A percentile compares a stretch with the other conserved stretches of the same genome.
phyloP scores from a whole-genome alignment of 53 echinoderm and acorn worm species.

The Temnopleurus reevesii region DNA sequence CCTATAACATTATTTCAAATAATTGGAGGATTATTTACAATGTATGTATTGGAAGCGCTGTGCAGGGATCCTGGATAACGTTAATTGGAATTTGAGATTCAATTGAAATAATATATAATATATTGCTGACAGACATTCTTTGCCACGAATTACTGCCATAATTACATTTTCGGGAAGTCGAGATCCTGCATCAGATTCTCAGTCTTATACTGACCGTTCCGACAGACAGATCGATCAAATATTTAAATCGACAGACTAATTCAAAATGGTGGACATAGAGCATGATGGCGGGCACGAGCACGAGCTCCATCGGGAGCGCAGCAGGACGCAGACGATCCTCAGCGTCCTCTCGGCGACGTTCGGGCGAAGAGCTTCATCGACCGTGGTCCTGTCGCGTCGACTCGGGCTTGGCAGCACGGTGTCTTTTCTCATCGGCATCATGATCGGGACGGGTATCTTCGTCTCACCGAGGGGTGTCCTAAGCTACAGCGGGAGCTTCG shows the following conservation, averaged over 20 bases:
- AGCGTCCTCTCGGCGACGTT: background rate
- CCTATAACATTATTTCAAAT: too few relatives aligned
- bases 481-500: constrained; percentile 9
- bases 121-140: too few relatives aligned
- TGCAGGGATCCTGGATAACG: too few relatives aligned
- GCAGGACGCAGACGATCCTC: background rate
- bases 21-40: too few relatives aligned
- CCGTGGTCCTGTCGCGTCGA: background rate
- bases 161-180: too few relatives aligned
- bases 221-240: too few relatives aligned
- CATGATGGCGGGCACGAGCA: background rate
- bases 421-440: constrained; percentile 27
- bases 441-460: constrained; percentile 54
- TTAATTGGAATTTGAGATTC: too few relatives aligned
- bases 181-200: too few relatives aligned
- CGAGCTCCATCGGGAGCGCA: background rate
- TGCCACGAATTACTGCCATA: too few relatives aligned
- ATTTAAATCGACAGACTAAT: background rate
- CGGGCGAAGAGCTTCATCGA: background rate
- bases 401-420: constrained; percentile 13
- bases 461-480: constrained; percentile 41
- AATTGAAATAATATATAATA: too few relatives aligned
- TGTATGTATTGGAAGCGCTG: too few relatives aligned
- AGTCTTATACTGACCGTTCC: too few relatives aligned
- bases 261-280: background rate